These are phyloP conservation scores for Tholera decimalis DNA, from an alignment of 2,888 invertebrate genomes.

Conservation along the genomic window DNA sequence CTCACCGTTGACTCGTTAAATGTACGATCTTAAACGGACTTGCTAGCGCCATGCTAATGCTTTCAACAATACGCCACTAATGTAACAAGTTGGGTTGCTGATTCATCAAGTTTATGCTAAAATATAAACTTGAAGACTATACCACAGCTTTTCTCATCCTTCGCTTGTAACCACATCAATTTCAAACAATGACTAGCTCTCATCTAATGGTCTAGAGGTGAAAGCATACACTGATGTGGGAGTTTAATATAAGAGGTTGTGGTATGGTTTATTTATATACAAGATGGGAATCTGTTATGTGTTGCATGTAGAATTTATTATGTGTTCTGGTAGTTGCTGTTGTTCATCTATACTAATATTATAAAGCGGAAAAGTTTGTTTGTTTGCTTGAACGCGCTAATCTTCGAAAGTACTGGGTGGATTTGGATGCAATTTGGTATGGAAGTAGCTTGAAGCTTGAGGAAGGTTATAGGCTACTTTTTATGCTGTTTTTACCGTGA, in stretches of 20 bases:
- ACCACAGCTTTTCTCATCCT: slow-evolving; percentile 33
- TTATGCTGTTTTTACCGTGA: no score
- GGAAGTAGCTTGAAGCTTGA: no score
- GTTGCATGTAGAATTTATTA: not conserved
- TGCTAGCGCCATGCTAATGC: not conserved
- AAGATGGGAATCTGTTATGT: not conserved
- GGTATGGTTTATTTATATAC: slow-evolving; percentile 24
- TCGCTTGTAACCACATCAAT: slow-evolving; percentile 68
- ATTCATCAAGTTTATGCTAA: slow-evolving; percentile 11
- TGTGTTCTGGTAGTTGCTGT: not conserved
- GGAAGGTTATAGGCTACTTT: no score
- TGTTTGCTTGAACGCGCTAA: no score
- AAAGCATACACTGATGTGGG: slow-evolving; percentile 66
- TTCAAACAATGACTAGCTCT: slow-evolving; percentile 72
- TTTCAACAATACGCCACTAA: not conserved
- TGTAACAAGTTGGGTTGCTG: not conserved
- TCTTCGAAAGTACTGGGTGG: no score
- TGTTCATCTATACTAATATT: no score
- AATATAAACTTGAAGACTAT: slow-evolving; percentile 5
- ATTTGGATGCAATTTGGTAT: no score
- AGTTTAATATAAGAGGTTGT: slow-evolving; percentile 26
- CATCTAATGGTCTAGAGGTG: slow-evolving; percentile 53
- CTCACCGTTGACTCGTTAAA: no score
- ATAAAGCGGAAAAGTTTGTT: no score
- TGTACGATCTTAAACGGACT: not conserved